Evolutionary conservation across 2,797 vertebrate species (phyloP).

Genomic region (Leucoraja ocellata): DNA sequence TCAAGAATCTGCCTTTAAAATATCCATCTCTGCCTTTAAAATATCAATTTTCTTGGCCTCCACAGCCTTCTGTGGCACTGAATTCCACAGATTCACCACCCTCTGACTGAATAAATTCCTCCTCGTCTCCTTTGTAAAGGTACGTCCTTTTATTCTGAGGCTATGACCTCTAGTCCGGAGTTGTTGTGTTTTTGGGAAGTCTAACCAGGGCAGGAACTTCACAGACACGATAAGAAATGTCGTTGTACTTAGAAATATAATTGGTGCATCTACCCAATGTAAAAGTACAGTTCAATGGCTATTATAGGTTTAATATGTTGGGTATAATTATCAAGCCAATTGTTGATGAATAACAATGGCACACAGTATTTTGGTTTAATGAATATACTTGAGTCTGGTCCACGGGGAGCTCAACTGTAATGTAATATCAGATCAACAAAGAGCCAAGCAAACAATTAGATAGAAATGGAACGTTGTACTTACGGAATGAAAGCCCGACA

Average conservation of each 20-base stretch:
- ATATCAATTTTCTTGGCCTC: no score
- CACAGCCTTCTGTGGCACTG: no score
- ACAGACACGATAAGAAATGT: no score
- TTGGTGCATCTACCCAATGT: neutral
- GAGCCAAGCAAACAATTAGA: neutral
- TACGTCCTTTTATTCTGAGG: no score
- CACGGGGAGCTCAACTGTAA: neutral
- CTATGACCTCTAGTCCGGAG: no score
- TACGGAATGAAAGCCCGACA: neutral
- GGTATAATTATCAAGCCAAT: neutral
- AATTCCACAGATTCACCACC: no score
- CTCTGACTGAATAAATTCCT: no score
- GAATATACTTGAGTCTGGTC: neutral
- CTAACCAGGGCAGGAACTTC: no score
- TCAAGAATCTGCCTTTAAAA: no score
- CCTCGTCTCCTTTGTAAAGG: no score
- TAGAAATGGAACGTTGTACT: neutral
- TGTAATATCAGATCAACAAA: neutral
- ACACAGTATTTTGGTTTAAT: neutral
- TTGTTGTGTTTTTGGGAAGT: no score
- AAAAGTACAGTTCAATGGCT: neutral
- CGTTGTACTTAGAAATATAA: neutral
- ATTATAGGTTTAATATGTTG: neutral
- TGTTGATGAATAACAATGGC: neutral
- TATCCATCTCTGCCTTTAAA: no score